These are phyloP conservation scores for Lophius piscatorius DNA, from an alignment of 2,113 vertebrate genomes.

Conservation along the genomic window DNA sequence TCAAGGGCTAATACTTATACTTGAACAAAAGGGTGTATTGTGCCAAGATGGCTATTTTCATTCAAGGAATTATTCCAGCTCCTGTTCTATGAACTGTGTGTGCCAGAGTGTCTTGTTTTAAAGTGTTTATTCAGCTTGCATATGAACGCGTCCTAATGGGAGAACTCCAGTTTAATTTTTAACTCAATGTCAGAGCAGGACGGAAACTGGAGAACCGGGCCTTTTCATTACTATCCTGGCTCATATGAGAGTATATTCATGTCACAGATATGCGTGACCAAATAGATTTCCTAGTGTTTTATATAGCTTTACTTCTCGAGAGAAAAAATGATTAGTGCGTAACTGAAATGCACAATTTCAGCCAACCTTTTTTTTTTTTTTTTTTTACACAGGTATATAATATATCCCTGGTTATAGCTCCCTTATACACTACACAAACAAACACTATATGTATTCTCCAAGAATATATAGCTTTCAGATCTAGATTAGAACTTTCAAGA, in stretches of 20 bases:
- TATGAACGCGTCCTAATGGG: not conserved
- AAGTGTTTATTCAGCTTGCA: constrained; percentile 1
- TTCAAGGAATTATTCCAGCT: constrained; percentile 24
- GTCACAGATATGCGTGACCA: not conserved
- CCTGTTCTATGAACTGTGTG: constrained; percentile 10
- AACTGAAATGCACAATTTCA: too few species aligned
- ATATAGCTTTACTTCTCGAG: too few species aligned
- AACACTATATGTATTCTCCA: too few species aligned
- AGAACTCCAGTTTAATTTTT: not conserved
- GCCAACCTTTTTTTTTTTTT: too few species aligned
- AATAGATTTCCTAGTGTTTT: too few species aligned
- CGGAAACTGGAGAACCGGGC: not conserved
- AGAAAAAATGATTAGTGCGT: too few species aligned
- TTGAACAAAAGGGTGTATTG: constrained; percentile 29
- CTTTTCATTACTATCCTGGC: not conserved
- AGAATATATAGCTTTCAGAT: too few species aligned
- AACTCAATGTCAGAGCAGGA: not conserved
- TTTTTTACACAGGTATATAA: too few species aligned
- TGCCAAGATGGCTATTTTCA: constrained; percentile 35
- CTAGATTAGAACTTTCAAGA: too few species aligned
- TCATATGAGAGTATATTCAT: not conserved
- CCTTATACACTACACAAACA: too few species aligned
- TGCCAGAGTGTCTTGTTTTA: constrained; percentile 10
- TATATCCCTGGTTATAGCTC: too few species aligned
- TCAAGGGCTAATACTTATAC: constrained; percentile 28